Percentiles rank a stretch among this genome's conserved stretches.
Conservation (phyloP, 2,888 invertebrate species). For the Aphidius colemani region DNA sequence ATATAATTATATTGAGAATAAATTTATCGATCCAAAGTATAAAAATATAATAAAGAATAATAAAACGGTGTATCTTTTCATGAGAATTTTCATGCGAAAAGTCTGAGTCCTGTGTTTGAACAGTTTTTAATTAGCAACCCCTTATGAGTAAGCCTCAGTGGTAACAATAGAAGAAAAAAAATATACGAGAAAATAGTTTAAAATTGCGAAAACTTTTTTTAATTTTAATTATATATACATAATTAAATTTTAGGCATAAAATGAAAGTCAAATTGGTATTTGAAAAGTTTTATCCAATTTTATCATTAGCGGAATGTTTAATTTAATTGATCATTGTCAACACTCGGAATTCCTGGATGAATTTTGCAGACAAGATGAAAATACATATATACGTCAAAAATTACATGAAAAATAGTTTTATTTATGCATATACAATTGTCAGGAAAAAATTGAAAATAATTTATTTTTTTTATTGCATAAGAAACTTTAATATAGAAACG, state of each 20-base stretch:
- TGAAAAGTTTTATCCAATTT: constrained; percentile 26
- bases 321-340: constrained; percentile 12
- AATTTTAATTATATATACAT: constrained; percentile 5
- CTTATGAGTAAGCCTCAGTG: constrained; percentile 15
- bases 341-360: no score
- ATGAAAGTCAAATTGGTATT: constrained; percentile 11
- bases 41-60: no score
- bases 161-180: background rate
- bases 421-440: no score
- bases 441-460: no score
- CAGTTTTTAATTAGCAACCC: constrained; percentile 32
- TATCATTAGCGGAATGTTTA: constrained; percentile 26
- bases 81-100: constrained; percentile 23
- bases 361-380: no score
- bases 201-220: background rate
- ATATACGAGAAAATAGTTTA: background rate
- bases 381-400: no score
- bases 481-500: constrained; percentile 30
- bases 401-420: no score
- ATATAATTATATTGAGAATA: no score
- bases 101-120: constrained; percentile 29
- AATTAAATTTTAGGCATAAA: constrained; percentile 27
- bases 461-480: no score
- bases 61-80: constrained; percentile 19
- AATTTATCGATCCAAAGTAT: background rate